phyloP scores from a whole-genome alignment of 2,797 vertebrate genomes.

The Chloroceryle inda region DNA sequence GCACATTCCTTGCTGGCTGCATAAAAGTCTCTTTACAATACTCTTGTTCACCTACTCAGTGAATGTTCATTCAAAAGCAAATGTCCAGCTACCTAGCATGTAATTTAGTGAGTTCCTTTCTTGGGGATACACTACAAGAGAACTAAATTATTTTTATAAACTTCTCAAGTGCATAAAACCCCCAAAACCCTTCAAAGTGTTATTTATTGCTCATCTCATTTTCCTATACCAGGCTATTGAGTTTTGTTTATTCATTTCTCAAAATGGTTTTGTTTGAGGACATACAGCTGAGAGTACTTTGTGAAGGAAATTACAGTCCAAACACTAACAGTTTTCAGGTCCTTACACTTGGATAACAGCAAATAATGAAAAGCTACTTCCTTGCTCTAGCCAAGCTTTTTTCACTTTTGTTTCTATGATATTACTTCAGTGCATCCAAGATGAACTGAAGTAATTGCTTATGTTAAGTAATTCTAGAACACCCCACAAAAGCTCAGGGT shows the following conservation, averaged over 20 bases:
- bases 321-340: neutral
- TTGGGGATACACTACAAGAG: neutral
- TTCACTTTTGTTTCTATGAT: neutral
- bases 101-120: neutral
- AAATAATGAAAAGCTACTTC: neutral
- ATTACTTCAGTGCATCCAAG: neutral
- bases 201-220: neutral
- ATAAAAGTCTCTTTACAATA: neutral
- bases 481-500: neutral
- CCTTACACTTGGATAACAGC: neutral
- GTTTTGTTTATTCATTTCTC: neutral
- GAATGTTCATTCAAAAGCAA: neutral
- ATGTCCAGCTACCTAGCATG: neutral
- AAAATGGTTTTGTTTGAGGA: neutral
- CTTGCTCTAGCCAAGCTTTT: neutral
- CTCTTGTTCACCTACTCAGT: neutral
- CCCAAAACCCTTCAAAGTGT: neutral
- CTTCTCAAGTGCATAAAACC: neutral
- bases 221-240: neutral
- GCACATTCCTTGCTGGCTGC: neutral
- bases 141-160: neutral
- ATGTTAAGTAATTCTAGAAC: neutral
- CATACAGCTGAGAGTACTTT: neutral
- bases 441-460: neutral
- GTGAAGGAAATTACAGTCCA: neutral